Evolutionary conservation across 2,888 invertebrate genomes (phyloP), one percentile per base, ranked within the genome.

Genomic region (Spilosoma lubricipeda): DNA sequence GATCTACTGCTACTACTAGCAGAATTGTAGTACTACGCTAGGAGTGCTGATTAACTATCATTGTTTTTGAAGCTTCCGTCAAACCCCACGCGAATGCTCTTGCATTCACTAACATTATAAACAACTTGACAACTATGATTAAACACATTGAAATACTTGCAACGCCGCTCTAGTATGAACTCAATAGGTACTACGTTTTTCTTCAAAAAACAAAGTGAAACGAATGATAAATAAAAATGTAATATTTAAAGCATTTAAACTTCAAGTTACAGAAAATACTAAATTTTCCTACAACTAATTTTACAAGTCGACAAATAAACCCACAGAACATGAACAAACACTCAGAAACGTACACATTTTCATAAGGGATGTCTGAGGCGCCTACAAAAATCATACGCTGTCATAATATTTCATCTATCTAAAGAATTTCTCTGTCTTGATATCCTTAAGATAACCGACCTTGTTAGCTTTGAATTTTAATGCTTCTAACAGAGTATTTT

Each of bases 391-490:
- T 82, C 76, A 72, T 82, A 73, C 76, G 67, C 78, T 75, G 81
- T 80, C 82, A 87, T 84, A 85, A 82, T 80, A 83, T 85, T 85
- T 86, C 83, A 86, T 80, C 83, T 78, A 82, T 23, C 67, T n/a
- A 74, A 82, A 72, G 74, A 81, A 84, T 81, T 83, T 80, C 78
- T 80, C 79, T 79, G 79, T 78, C 76, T 70, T 65, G 82, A 85
- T 82, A 76, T 82, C 75, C 79, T 78, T 82, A 71, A 64, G 76
- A 80, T 80, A 82, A 83, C 80, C 79, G 81, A 80, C 77, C 73
- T 80, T 80, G 82, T 86, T 85, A 78, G 86, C 83, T 87, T 80
- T 80, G 83, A 84, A 84, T 84, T 78, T 76, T 78, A 79, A 83
- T 81, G 81, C 76, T 76, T 71, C 73, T 64, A 64, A 76, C 63